Percentiles rank a stretch among this genome's conserved stretches.
phyloP scores from a whole-genome alignment of 2,113 vertebrate genomes.

The Odocoileus hemionus region DNA sequence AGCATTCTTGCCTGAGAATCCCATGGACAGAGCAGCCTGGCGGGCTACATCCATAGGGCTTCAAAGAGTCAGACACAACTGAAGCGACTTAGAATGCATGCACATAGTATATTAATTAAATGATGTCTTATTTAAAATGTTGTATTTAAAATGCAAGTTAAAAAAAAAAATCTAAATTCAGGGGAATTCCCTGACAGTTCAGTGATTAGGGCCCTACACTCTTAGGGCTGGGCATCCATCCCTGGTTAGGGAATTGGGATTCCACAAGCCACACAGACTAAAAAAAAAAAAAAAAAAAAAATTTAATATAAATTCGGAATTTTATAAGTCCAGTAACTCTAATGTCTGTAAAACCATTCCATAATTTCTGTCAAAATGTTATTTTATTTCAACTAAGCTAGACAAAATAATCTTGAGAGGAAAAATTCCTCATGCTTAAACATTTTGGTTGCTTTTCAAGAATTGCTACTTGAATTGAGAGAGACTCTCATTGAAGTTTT shows the following conservation, averaged over 20 bases:
- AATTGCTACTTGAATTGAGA: constrained; percentile 53
- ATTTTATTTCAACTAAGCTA: not conserved
- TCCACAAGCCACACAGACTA: not conserved
- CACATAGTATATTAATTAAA: not conserved
- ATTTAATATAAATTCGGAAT: not conserved
- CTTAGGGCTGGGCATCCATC: not conserved
- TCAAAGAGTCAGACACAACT: not conserved
- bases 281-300: not conserved
- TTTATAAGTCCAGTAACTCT: not conserved
- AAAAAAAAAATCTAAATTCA: not conserved
- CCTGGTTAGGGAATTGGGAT: not conserved
- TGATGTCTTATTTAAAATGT: not conserved
- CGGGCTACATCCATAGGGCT: not conserved
- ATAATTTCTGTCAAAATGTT: not conserved
- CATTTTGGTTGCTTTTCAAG: not conserved
- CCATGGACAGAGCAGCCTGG: not conserved
- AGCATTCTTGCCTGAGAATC: not conserved
- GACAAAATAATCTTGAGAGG: not conserved
- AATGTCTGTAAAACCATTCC: not conserved
- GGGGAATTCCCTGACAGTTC: not conserved
- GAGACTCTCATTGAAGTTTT: constrained; percentile 57
- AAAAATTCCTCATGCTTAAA: constrained; percentile 15
- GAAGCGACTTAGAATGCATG: not conserved
- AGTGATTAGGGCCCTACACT: not conserved
- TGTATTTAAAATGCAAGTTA: not conserved